A percentile compares a stretch with the other conserved stretches of the same genome.
phyloP scores from a whole-genome alignment of 35 echinoderm and acorn worm genomes.

The Acanthaster planci region DNA sequence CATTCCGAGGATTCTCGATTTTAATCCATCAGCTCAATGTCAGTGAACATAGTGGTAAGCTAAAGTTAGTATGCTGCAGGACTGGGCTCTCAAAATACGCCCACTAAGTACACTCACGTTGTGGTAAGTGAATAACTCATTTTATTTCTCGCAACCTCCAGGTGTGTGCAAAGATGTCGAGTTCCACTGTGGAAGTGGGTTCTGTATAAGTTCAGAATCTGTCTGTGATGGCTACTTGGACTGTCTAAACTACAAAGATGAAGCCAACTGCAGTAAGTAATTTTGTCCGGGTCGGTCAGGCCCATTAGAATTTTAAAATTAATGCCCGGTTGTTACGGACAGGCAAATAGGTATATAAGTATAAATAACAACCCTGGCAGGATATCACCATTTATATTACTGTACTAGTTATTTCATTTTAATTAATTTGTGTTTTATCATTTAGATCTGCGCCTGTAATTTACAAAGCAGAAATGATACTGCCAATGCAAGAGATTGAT shows the following conservation, averaged over 20 bases:
- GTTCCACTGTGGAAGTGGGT: not conserved
- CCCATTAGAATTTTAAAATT: no score
- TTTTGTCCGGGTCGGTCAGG: no score
- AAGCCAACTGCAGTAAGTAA: constrained; percentile 3
- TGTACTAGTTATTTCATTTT: no score
- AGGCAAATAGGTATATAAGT: no score
- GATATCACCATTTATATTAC: no score
- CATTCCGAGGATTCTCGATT: not conserved
- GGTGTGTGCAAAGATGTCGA: not conserved
- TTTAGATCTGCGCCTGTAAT: no score
- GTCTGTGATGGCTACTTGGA: not conserved
- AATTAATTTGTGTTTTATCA: no score
- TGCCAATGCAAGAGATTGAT: no score
- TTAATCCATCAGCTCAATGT: not conserved
- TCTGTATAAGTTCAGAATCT: not conserved
- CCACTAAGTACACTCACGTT: not conserved
- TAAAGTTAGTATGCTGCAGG: not conserved
- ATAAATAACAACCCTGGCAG: no score
- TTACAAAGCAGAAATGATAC: no score
- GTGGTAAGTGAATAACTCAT: not conserved
- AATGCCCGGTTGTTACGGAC: no score
- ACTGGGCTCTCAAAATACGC: not conserved
- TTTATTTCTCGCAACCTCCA: not conserved
- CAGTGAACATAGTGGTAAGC: not conserved
- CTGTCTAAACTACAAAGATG: not conserved